Conservation (phyloP, 2,113 vertebrate species). For the Cathartes aura region DNA sequence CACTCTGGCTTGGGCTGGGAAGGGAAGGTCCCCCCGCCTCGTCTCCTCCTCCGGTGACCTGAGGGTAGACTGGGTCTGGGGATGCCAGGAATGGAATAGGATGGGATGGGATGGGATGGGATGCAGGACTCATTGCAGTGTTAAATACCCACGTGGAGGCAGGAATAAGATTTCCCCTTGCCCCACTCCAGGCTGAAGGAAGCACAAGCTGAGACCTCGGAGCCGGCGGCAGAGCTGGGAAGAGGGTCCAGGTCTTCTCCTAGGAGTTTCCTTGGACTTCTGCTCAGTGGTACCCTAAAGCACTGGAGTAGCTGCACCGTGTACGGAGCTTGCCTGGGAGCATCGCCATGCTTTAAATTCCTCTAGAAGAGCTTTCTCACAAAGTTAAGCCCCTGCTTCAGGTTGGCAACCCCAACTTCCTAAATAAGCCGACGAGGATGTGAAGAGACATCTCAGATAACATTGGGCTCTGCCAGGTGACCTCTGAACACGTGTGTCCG, state of each 20-base stretch:
- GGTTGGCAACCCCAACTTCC: neutral
- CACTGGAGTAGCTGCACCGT: accelerated
- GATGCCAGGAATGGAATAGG: neutral
- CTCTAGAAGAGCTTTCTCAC: neutral
- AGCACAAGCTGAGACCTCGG: neutral
- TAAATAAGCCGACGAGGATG: accelerated
- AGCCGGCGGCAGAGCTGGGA: neutral
- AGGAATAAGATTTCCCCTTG: neutral
- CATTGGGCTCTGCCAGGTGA: accelerated
- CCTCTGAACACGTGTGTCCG: accelerated
- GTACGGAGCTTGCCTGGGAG: accelerated
- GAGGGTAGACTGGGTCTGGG: neutral
- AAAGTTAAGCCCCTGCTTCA: neutral
- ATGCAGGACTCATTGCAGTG: neutral
- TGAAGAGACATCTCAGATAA: neutral
- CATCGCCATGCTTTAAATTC: accelerated
- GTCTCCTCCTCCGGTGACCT: neutral
- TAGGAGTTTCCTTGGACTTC: neutral
- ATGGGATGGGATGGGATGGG: neutral
- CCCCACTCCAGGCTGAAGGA: neutral
- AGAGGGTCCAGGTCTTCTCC: neutral
- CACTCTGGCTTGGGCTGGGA: neutral
- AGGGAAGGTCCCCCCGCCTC: neutral
- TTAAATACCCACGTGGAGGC: neutral
- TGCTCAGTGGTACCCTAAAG: neutral